These are phyloP conservation scores for Barnardius zonarius DNA, from an alignment of 2,113 vertebrate species.

Conservation along the genomic window DNA sequence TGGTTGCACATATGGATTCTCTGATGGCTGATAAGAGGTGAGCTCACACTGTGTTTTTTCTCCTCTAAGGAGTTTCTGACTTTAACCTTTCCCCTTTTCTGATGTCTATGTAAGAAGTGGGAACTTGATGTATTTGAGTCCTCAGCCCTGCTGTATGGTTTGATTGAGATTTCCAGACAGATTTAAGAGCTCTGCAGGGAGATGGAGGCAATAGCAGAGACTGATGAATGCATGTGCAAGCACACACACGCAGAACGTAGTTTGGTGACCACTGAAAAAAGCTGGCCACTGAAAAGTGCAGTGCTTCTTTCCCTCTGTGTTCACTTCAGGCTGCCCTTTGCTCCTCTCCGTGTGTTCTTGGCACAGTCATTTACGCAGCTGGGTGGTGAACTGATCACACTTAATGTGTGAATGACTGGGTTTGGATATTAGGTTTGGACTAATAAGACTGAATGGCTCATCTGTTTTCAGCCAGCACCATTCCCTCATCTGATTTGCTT, in stretches of 20 bases:
- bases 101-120: background rate
- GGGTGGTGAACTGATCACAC: background rate
- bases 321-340: background rate
- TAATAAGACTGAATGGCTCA: background rate
- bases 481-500: background rate
- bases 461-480: background rate
- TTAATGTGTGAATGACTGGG: background rate
- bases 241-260: background rate
- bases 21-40: constrained; percentile 3
- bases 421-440: background rate
- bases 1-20: background rate
- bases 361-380: background rate
- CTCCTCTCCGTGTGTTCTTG: background rate
- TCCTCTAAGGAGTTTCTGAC: background rate
- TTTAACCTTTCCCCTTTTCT: background rate
- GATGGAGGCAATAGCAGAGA: background rate
- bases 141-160: background rate
- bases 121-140: background rate
- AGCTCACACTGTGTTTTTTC: background rate
- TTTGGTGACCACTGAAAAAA: background rate
- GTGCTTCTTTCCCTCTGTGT: background rate
- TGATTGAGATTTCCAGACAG: background rate
- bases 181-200: background rate
- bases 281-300: background rate
- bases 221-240: background rate